A percentile compares a stretch with the other conserved stretches of the same genome.
Evolutionary conservation across 1,140 invertebrate genomes (phyloP).

Genomic region (Anthonomus grandis): DNA sequence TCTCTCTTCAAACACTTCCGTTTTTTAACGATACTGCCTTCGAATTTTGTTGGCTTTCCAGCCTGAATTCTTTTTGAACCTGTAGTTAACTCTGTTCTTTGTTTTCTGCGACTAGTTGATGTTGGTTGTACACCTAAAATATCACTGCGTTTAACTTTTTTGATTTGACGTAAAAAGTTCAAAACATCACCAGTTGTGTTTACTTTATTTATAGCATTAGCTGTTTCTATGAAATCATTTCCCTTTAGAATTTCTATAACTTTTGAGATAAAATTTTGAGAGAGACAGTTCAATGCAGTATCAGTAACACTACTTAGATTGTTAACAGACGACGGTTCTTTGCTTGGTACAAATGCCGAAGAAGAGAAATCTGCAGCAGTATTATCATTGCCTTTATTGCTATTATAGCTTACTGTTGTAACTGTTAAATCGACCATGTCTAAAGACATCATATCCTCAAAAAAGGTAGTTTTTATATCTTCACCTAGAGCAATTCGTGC

Average conservation of each 20-base stretch:
- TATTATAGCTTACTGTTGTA: slow-evolving; percentile 5
- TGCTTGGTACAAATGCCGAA: slow-evolving; percentile 16
- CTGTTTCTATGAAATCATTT: slow-evolving; percentile 11
- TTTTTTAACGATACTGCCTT: slow-evolving; percentile 12
- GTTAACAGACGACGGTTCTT: slow-evolving; percentile 10
- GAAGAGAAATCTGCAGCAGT: slow-evolving; percentile 5
- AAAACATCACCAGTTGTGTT: slow-evolving; percentile 16
- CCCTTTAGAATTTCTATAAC: slow-evolving; percentile 11
- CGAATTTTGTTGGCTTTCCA: slow-evolving; percentile 7
- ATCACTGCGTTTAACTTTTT: slow-evolving; percentile 5
- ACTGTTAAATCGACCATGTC: slow-evolving; percentile 8
- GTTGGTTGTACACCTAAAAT: slow-evolving; percentile 14
- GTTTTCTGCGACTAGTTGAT: slow-evolving; percentile 16
- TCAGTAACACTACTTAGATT: slow-evolving; percentile 14
- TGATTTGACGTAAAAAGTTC: slow-evolving; percentile 7
- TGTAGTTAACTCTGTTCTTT: slow-evolving; percentile 4
- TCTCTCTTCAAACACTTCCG: slow-evolving; percentile 9
- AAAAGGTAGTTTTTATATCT: slow-evolving; percentile 1
- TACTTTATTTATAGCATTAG: slow-evolving; percentile 16
- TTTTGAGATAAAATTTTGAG: slow-evolving; percentile 12
- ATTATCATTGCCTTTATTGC: slow-evolving; percentile 5
- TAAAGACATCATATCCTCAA: not conserved
- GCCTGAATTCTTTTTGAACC: slow-evolving; percentile 10
- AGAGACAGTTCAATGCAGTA: slow-evolving; percentile 8
- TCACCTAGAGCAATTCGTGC: slow-evolving; percentile 4